Conservation (phyloP, 2,888 invertebrate genomes). For the Xylota sylvarum region DNA sequence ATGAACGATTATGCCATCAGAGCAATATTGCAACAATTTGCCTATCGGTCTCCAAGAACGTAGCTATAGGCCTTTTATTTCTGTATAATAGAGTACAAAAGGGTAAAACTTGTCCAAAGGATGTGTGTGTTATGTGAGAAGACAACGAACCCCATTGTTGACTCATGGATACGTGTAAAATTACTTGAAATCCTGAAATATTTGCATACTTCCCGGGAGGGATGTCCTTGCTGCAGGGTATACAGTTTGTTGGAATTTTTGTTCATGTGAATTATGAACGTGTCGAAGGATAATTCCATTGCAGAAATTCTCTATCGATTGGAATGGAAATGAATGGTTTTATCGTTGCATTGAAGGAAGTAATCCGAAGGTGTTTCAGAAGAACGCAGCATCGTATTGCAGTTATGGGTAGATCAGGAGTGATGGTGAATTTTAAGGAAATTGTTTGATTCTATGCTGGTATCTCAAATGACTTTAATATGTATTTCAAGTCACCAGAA, state of each 20-base stretch:
- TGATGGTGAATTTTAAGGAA: background rate
- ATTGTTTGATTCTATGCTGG: no score
- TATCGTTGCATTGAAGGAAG: background rate
- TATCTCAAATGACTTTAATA: no score
- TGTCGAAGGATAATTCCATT: slow-evolving; percentile 42
- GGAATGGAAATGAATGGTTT: slow-evolving; percentile 18
- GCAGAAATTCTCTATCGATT: slow-evolving; percentile 35
- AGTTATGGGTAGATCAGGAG: background rate
- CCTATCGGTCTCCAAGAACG: slow-evolving; percentile 20
- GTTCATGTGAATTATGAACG: slow-evolving; percentile 38
- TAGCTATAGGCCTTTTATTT: background rate
- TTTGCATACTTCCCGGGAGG: slow-evolving; percentile 27
- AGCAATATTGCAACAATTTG: slow-evolving; percentile 29
- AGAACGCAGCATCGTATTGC: background rate
- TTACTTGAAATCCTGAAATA: slow-evolving; percentile 36
- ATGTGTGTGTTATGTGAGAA: background rate
- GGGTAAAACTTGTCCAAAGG: background rate
- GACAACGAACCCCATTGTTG: slow-evolving; percentile 9
- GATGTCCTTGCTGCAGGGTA: slow-evolving; percentile 14
- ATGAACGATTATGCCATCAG: slow-evolving; percentile 44
- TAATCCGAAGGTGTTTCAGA: background rate
- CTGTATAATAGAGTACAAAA: slow-evolving; percentile 9
- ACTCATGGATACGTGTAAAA: slow-evolving; percentile 35
- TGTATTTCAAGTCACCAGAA: no score
- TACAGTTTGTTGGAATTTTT: slow-evolving; percentile 33